Percentiles rank a stretch among this genome's conserved stretches.
These are phyloP conservation scores for Hymenopus coronatus DNA, from an alignment of 2,888 invertebrate species.

Conservation along the genomic window DNA sequence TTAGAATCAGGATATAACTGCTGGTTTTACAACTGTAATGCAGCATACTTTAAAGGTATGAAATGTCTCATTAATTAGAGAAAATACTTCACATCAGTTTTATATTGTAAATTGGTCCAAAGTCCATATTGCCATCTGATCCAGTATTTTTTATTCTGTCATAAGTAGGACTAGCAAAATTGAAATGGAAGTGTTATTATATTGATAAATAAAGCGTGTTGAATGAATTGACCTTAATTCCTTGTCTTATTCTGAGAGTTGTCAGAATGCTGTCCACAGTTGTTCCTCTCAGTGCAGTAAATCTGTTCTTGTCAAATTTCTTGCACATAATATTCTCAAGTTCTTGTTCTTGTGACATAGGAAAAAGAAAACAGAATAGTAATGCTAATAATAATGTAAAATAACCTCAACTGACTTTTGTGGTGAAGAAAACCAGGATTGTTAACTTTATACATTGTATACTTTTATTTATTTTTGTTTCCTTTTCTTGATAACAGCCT, in stretches of 20 bases:
- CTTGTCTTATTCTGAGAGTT: neutral
- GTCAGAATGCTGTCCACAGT: neutral
- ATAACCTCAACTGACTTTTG: neutral
- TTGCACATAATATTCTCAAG: neutral
- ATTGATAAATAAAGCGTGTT: neutral
- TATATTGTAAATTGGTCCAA: conserved; percentile 12
- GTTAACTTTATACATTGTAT: neutral
- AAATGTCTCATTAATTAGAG: neutral
- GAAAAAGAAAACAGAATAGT: neutral
- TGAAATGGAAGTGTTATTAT: neutral
- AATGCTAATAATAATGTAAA: neutral
- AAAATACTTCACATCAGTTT: conserved; percentile 7
- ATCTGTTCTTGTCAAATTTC: neutral
- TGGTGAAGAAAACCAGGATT: neutral
- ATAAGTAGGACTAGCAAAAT: neutral
- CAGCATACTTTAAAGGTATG: neutral
- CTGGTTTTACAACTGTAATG: neutral
- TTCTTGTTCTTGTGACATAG: neutral
- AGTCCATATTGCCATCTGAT: conserved; percentile 15
- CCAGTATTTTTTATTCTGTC: conserved; percentile 7
- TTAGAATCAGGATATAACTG: neutral
- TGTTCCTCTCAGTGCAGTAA: neutral
- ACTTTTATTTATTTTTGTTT: neutral
- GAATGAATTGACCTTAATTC: neutral
- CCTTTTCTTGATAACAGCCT: neutral